Percentiles rank a stretch among this genome's conserved stretches.
These are phyloP conservation scores for Scortum barcoo DNA, from an alignment of 2,113 vertebrate genomes.

Conservation along the genomic window DNA sequence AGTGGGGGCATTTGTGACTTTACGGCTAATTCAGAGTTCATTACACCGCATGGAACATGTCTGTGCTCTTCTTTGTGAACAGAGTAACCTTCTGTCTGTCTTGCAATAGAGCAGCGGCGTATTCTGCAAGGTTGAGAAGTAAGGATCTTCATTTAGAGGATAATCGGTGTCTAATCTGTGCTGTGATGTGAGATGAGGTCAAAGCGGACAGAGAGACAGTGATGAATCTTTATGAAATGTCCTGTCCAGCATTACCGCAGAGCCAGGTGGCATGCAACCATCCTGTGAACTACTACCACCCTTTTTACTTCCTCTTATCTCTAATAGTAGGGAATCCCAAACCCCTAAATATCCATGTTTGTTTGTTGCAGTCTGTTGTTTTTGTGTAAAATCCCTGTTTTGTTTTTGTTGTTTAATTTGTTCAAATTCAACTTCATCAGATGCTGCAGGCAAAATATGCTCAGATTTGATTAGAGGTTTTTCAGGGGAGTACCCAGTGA, in stretches of 20 bases:
- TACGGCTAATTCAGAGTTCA: slow-evolving; percentile 36
- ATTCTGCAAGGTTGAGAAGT: slow-evolving; percentile 80
- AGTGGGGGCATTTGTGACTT: background rate
- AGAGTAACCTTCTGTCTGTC: slow-evolving; percentile 59
- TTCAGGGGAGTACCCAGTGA: slow-evolving; percentile 40
- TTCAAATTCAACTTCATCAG: slow-evolving; percentile 31
- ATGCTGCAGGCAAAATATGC: slow-evolving; percentile 41
- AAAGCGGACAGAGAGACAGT: slow-evolving; percentile 81
- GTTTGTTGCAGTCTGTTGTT: slow-evolving; percentile 9
- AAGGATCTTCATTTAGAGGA: slow-evolving; percentile 81
- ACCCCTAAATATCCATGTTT: slow-evolving; percentile 9
- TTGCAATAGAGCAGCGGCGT: slow-evolving; percentile 54
- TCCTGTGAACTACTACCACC: slow-evolving; percentile 42
- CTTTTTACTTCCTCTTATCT: slow-evolving; percentile 21
- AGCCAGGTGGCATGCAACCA: slow-evolving; percentile 65
- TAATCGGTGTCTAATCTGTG: slow-evolving; percentile 83
- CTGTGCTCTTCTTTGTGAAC: slow-evolving; percentile 24
- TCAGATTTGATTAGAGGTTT: slow-evolving; percentile 51
- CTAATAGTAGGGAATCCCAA: background rate
- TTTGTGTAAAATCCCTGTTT: slow-evolving; percentile 25
- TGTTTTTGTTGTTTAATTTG: slow-evolving; percentile 20
- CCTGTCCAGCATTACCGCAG: slow-evolving; percentile 72
- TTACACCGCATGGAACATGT: slow-evolving; percentile 21
- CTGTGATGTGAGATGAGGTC: slow-evolving; percentile 83
- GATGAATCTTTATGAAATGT: slow-evolving; percentile 82